These are phyloP conservation scores for Spialia ferax DNA, from an alignment of 2,888 invertebrate species.

Conservation along the genomic window DNA sequence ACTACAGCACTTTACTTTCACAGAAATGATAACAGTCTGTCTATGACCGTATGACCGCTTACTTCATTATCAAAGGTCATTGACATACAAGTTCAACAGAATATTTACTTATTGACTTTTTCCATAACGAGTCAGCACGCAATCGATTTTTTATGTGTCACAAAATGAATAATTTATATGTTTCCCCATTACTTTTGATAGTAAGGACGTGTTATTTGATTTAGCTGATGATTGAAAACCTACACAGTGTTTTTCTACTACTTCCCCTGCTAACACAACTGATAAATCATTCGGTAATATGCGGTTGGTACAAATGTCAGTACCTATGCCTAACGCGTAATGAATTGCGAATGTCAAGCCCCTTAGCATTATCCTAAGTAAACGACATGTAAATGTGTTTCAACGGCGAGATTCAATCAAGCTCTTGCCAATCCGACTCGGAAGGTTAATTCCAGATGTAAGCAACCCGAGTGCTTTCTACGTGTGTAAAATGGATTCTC, in stretches of 20 bases:
- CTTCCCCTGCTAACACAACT: not conserved
- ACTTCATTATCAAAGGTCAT: conserved; percentile 50
- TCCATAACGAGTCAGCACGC: not conserved
- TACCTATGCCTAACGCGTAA: conserved; percentile 30
- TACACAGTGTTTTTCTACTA: not conserved
- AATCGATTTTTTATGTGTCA: too few relatives aligned
- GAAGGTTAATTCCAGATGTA: conserved; percentile 35
- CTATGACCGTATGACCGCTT: conserved; percentile 41
- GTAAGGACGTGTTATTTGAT: too few relatives aligned
- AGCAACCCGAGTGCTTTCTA: conserved; percentile 34
- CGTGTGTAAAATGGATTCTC: conserved; percentile 41
- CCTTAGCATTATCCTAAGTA: conserved; percentile 26
- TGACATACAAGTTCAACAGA: conserved; percentile 53
- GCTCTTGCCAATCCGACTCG: conserved; percentile 17
- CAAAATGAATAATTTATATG: too few relatives aligned
- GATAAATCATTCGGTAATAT: too few relatives aligned
- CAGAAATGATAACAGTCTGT: conserved; percentile 50
- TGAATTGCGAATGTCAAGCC: conserved; percentile 19
- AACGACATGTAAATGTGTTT: conserved; percentile 30
- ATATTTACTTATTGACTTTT: not conserved
- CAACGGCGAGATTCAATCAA: conserved; percentile 25
- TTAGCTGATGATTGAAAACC: too few relatives aligned
- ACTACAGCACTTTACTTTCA: conserved; percentile 47
- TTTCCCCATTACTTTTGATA: too few relatives aligned
- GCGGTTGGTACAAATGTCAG: too few relatives aligned